These are phyloP conservation scores for Dryadula phaetusa DNA, from an alignment of 2,888 invertebrate genomes.

Conservation along the genomic window DNA sequence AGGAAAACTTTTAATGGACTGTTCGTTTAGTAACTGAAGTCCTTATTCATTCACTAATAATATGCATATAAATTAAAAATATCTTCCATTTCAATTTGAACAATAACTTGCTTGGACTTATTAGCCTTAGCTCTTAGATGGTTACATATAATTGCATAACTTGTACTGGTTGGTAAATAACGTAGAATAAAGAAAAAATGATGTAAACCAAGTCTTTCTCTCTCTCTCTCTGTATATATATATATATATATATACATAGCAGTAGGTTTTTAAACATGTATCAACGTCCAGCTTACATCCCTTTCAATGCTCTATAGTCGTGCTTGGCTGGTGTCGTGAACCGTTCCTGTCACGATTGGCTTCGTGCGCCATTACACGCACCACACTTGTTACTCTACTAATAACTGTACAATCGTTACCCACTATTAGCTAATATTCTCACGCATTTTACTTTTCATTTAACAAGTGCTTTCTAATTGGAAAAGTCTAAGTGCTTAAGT, in stretches of 20 bases:
- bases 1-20: too few relatives aligned
- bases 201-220: too few relatives aligned
- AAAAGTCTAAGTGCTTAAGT: neutral
- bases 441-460: slow-evolving; percentile 35
- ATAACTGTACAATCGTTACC: slow-evolving; percentile 44
- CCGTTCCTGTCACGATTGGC: slow-evolving; percentile 60
- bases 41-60: too few relatives aligned
- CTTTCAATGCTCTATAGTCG: slow-evolving; percentile 44
- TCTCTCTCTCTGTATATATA: too few relatives aligned
- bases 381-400: slow-evolving; percentile 39
- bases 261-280: neutral
- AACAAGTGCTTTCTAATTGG: slow-evolving; percentile 29
- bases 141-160: too few relatives aligned
- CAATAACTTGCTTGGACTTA: too few relatives aligned
- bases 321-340: slow-evolving; percentile 57
- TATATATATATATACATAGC: neutral
- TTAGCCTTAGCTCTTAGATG: too few relatives aligned
- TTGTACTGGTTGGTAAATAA: too few relatives aligned
- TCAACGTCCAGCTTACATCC: slow-evolving; percentile 22
- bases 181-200: too few relatives aligned
- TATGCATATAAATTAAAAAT: too few relatives aligned
- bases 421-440: slow-evolving; percentile 43
- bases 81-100: too few relatives aligned
- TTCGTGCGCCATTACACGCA: slow-evolving; percentile 45
- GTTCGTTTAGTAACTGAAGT: too few relatives aligned